A percentile compares a stretch with the other conserved stretches of the same genome.
Evolutionary conservation across 2,888 invertebrate species (phyloP).

Genomic region (Dicycla oo): DNA sequence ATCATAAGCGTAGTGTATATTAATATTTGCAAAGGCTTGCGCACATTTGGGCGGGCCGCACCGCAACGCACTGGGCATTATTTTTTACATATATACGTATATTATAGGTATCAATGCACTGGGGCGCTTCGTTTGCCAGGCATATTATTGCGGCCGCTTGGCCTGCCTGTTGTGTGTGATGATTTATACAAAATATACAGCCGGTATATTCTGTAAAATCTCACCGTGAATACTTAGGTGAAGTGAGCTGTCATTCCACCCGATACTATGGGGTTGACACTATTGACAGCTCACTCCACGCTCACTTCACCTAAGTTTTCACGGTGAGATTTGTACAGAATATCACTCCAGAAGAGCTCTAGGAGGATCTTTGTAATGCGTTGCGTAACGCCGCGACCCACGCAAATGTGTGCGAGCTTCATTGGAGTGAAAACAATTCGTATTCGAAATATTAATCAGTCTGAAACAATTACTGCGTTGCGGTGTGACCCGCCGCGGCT

Average conservation of each 20-base stretch:
- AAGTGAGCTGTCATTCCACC: too few relatives aligned
- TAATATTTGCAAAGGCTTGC: neutral
- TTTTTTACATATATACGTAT: too few relatives aligned
- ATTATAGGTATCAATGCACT: too few relatives aligned
- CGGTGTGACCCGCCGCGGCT: neutral
- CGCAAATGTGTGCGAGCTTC: neutral
- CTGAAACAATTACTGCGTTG: neutral
- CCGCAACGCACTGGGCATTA: neutral
- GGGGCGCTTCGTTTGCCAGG: neutral
- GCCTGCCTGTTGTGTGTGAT: neutral
- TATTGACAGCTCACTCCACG: too few relatives aligned
- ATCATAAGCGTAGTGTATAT: neutral
- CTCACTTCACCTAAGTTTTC: too few relatives aligned
- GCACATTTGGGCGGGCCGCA: neutral
- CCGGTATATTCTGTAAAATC: too few relatives aligned
- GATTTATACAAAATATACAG: neutral
- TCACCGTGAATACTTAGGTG: too few relatives aligned
- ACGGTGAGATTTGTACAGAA: too few relatives aligned
- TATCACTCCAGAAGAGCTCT: neutral
- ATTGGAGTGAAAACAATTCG: neutral
- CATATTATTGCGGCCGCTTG: neutral
- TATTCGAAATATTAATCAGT: neutral
- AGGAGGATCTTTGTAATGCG: too few relatives aligned
- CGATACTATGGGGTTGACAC: too few relatives aligned
- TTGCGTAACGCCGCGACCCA: too few relatives aligned